Evolutionary conservation across 2,888 invertebrate species (phyloP), one percentile per base, ranked within the genome.

Genomic region (Notocelia uddmanniana): DNA sequence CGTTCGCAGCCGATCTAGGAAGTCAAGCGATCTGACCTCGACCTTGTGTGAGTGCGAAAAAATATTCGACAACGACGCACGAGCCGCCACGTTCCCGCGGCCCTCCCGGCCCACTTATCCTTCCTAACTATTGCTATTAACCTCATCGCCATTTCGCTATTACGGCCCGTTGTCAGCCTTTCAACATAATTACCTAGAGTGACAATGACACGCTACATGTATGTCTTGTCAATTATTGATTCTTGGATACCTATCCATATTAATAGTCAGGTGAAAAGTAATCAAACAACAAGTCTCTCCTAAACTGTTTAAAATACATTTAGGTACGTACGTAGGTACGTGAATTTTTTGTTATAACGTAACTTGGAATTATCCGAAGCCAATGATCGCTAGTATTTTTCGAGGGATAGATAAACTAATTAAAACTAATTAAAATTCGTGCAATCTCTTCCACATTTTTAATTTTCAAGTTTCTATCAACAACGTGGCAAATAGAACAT

Each of bases 11-110:
- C 86, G 88, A 87, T 90, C 90, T 91, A 92, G 93, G 93, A 93
- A 93, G 92, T 92, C 89, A 90, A 92, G 83, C 85, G 85, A 85
- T 88, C 81, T 81, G 87, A 86, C 92, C 93, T 91, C 89, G 91
- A 91, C 92, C 92, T 92, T 93, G 90, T 83, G 77, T 83, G 45
- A 23, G 81, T 88, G 91, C 89, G 89, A 91, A 92, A 90, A 89
- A 92, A 88, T 89, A 89, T 91, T 92, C 86, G 87, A 84, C 85
- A 80, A 76, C 85, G 83, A 86, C 87, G 85, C 81, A 84, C 83
- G 77, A 77, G 76, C 79, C 77, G 75, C 77, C 74, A 79, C 69
- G 73, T 62, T 76, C 79, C 66, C 73, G 70, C 77, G 41, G 41
- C 41, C 45, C 45, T 45, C 45, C 45, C 45, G 45, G 41, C 77